Percentiles rank a stretch among this genome's conserved stretches.
These are phyloP conservation scores for Eristalis pertinax DNA, from an alignment of 2,888 invertebrate species.

Conservation along the genomic window DNA sequence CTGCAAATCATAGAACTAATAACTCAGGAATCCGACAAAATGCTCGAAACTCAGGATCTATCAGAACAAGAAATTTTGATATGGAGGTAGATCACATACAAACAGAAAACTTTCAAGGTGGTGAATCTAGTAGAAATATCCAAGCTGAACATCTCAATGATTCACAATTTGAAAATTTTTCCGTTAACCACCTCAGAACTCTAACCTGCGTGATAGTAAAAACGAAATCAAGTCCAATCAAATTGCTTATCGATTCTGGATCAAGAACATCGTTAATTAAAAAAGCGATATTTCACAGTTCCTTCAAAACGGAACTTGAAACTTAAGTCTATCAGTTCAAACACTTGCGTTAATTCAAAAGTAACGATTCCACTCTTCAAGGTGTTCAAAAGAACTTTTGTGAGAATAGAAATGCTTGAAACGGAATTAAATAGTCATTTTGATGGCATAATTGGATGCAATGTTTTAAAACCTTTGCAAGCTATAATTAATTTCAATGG, in stretches of 20 bases:
- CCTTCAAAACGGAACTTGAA: too few relatives aligned
- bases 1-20: neutral
- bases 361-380: neutral
- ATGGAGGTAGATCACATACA: conserved; percentile 2
- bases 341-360: too few relatives aligned
- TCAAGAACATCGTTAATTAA: neutral
- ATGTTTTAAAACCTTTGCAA: neutral
- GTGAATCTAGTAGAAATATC: neutral
- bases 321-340: too few relatives aligned
- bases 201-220: neutral
- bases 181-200: neutral
- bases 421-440: neutral
- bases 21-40: neutral
- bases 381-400: neutral
- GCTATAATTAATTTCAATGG: neutral
- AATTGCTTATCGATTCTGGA: neutral
- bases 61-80: neutral
- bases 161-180: neutral
- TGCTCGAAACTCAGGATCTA: too few relatives aligned
- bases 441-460: neutral
- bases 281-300: too few relatives aligned
- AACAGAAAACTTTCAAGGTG: neutral
- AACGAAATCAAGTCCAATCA: neutral
- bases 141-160: neutral
- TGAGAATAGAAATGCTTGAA: neutral